Evolutionary conservation across 2,113 vertebrate species (phyloP), one percentile per base, ranked within the genome.

Genomic region (Sprattus sprattus): DNA sequence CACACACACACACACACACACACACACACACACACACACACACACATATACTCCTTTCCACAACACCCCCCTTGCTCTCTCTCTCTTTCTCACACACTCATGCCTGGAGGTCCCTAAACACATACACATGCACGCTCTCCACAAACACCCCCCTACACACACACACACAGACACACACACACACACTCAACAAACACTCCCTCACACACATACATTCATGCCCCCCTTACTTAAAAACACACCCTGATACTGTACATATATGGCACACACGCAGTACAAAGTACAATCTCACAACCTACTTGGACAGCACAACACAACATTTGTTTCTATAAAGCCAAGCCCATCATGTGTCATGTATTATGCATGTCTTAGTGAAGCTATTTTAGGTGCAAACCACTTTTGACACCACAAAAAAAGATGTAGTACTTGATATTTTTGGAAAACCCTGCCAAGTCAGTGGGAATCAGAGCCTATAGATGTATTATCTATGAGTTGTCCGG

Each of bases 271-370:
- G 39, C 39, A 39, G 39, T 39, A 39, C 39, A 49, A 20, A 54
- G 52, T 54, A 22, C 18, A 57, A 67, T 67, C 25, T 28, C 64
- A 9, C 10, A 28, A 5, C 13, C 28, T 78, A 32, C 6, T 39
- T 78, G 71, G 32, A 9, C 16, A 78, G 71, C 71, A 32, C 71
- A 78, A 39, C 71, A 78, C 71, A 78, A 78, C 71, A 78, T 39
- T 78, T 78, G 71, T 39, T 44, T 39, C 13, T 78, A 32, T 32
- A 15, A 78, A 39, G 28, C 71, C 4, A 78, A 32, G 71, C 28
- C 28, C 25, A 78, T 78, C 10, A 78, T 78, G 71, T 78, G 15
- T 78, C 32, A 32, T 39, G 32, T 78, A 5, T 39, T 39, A 16
- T 78, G 28, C 10, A 78, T 78, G 25, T 78, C 13, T 78, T 39